Base-by-base conservation (phyloP, 2,888 invertebrate species). In the Schrankia costaestrigalis region DNA sequence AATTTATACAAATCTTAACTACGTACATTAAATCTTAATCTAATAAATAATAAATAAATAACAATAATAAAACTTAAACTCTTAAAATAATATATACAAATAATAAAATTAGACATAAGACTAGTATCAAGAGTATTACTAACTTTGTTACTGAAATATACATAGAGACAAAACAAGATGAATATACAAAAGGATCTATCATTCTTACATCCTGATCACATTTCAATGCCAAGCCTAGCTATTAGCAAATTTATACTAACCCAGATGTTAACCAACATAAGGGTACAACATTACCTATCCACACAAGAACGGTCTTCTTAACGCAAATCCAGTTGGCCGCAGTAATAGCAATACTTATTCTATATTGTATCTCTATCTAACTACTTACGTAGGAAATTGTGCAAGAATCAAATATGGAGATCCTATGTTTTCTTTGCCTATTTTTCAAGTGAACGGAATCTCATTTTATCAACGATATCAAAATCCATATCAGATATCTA, bases 321-420 rank as follows among this genome's bases (percentile, higher is more conserved):
- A 30, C 26, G 27, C 29, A 39, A 48, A 47, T 35, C 28, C 47
- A 61, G 63, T 60, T 63, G 70, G 63, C 61, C 69, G 71, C 57
- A 71, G 61, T 58, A 49, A 51, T 61, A 67, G 69, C 41, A 45
- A 28, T 42, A 50, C 48, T 46, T 56, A 78, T 38, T 34, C 66
- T 75, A 77, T 41, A 78, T 74, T 76, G 63, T 67, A 67, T 76
- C 52, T 56, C 75, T 79, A 79, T 63, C 79, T 84, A 84, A 69
- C 78, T 81, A 79, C 71, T 73, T 83, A 81, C 48, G 61, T 70
- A 64, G 75, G 76, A 82, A 81, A 74, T 84, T 84, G 85, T 85
- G 85, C 83, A 79, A 67, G 63, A 78, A 64, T 70, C 59, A 56
- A 71, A 72, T 64, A 56, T 44, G 49, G 49, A 55, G 56, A 38